Conservation (phyloP, 37 sponge, comb jelly and placozoan genomes). For the Agelas oroides region DNA sequence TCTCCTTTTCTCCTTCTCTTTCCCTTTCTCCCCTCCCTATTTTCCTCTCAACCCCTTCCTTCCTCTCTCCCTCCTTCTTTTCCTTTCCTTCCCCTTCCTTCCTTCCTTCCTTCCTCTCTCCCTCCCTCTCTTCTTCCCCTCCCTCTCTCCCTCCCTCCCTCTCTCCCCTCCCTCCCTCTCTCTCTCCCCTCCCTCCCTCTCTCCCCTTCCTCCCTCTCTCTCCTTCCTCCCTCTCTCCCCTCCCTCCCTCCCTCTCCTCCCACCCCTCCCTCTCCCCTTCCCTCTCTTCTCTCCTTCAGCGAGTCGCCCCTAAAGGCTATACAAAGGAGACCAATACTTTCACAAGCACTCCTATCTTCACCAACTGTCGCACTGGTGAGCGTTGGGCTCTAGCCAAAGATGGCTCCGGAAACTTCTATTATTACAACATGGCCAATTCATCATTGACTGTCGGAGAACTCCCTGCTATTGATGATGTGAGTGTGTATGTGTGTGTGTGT, state of each 20-base stretch:
- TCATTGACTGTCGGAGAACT: constrained; percentile 46
- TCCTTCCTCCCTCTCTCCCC: no score
- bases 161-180: no score
- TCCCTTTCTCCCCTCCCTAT: no score
- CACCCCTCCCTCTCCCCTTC: no score
- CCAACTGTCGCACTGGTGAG: constrained; percentile 64
- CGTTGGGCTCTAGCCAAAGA: constrained; percentile 69
- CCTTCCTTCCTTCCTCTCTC: not conserved
- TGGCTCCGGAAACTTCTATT: constrained; percentile 56
- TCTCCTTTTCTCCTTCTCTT: not conserved
- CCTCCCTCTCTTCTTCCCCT: not conserved
- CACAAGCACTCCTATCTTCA: constrained; percentile 66
- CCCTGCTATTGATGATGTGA: constrained; percentile 31
- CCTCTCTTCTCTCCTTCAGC: constrained; percentile 12
- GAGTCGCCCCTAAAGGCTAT: constrained; percentile 70
- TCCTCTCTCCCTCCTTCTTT: no score
- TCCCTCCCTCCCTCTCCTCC: no score
- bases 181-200: no score
- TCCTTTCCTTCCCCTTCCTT: no score
- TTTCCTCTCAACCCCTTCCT: no score
- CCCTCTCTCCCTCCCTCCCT: not conserved
- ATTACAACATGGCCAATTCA: constrained; percentile 73
- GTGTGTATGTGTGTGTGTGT: not conserved
- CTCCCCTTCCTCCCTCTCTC: no score
- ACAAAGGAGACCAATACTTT: constrained; percentile 71